These are phyloP conservation scores for Athene noctua DNA, from an alignment of 2,113 vertebrate genomes.

Conservation along the genomic window DNA sequence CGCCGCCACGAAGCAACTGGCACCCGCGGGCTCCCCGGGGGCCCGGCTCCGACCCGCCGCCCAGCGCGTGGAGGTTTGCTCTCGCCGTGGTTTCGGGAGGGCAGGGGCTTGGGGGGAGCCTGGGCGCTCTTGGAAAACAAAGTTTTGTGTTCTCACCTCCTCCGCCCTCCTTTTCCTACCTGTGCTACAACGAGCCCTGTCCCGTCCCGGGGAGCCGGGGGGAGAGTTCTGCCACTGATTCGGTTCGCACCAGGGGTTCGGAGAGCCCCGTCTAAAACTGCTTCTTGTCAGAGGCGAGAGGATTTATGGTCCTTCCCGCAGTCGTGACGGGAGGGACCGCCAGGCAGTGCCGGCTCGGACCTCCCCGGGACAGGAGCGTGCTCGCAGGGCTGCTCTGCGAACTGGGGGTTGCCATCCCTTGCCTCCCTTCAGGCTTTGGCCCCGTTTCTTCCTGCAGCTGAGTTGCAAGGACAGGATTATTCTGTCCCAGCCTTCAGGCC, in stretches of 20 bases:
- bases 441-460: not conserved
- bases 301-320: not conserved
- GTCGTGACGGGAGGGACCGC: fast-evolving
- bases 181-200: fast-evolving
- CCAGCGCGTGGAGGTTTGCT: fast-evolving
- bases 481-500: not conserved
- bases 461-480: not conserved
- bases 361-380: fast-evolving
- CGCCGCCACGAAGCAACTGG: not conserved
- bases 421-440: not conserved
- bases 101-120: not conserved
- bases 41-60: fast-evolving
- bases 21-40: no score
- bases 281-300: fast-evolving
- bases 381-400: not conserved
- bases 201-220: not conserved
- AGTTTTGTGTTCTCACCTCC: not conserved
- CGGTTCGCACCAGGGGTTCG: not conserved
- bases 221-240: not conserved
- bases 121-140: fast-evolving
- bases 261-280: not conserved
- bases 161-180: not conserved
- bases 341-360: fast-evolving
- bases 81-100: not conserved
- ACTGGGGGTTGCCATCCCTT: fast-evolving